Conservation (phyloP, 2,888 invertebrate genomes). For the Limnephilus lunatus region DNA sequence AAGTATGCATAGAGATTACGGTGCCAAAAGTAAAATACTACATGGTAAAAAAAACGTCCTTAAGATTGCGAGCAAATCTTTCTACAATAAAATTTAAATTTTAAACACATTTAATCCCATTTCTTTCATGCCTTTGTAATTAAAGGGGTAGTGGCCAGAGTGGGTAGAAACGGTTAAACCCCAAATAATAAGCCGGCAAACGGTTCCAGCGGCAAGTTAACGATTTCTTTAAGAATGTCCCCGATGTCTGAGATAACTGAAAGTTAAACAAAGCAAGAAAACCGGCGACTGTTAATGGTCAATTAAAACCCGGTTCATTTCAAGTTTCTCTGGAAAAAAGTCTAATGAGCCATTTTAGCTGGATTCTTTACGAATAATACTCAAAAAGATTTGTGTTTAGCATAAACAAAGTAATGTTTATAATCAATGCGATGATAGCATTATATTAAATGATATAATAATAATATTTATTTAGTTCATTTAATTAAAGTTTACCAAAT, state of each 20-base stretch:
- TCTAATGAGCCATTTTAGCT: neutral
- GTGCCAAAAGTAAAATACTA: too few relatives aligned
- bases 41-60: too few relatives aligned
- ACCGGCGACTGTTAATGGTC: slow-evolving; percentile 10
- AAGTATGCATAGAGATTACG: too few relatives aligned
- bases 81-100: neutral
- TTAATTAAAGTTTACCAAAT: too few relatives aligned
- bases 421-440: neutral
- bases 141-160: neutral
- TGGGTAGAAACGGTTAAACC: neutral
- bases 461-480: too few relatives aligned
- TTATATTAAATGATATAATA: neutral
- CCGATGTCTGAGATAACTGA: neutral
- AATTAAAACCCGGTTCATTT: neutral
- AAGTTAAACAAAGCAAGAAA: slow-evolving; percentile 7
- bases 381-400: neutral
- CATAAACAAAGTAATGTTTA: neutral
- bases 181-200: neutral
- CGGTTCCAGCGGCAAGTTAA: neutral
- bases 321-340: neutral
- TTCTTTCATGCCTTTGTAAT: neutral
- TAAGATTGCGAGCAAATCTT: neutral
- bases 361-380: neutral
- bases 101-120: neutral
- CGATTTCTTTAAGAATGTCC: slow-evolving; percentile 3